Conservation (phyloP, 2,113 vertebrate genomes). For the Eurypyga helias region DNA sequence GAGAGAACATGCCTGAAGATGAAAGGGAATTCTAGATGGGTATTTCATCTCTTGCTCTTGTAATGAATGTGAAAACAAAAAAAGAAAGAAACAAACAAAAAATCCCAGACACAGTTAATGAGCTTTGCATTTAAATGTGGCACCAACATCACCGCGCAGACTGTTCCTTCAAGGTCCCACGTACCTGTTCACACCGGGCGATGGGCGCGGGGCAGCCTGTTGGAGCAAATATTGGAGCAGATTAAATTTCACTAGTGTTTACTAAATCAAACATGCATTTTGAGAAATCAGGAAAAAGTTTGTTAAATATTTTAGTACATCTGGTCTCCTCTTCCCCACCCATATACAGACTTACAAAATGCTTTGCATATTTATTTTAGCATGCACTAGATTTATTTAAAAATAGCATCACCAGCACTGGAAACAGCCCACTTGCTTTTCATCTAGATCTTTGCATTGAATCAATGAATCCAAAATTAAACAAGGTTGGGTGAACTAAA, state of each 20-base stretch:
- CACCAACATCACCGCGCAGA: not conserved
- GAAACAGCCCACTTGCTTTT: slow-evolving; percentile 65
- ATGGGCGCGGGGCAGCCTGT: not conserved
- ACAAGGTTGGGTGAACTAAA: slow-evolving; percentile 54
- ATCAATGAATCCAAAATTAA: slow-evolving; percentile 73
- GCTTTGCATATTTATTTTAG: slow-evolving; percentile 70
- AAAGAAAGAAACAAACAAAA: not conserved
- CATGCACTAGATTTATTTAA: slow-evolving; percentile 61
- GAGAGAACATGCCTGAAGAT: not conserved
- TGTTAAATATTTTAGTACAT: slow-evolving; percentile 74
- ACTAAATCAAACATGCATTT: slow-evolving; percentile 40
- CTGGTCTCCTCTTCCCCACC: slow-evolving; percentile 33
- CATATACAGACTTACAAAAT: slow-evolving; percentile 31
- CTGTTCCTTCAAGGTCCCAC: not conserved
- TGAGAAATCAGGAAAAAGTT: slow-evolving; percentile 26
- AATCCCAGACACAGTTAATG: slow-evolving; percentile 41
- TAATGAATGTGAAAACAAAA: not conserved
- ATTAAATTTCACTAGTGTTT: not conserved
- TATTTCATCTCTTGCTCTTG: slow-evolving; percentile 29
- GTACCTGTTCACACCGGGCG: not conserved
- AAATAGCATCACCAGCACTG: slow-evolving; percentile 66
- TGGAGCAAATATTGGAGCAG: not conserved
- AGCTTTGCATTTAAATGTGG: slow-evolving; percentile 58
- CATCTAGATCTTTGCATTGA: slow-evolving; percentile 56
- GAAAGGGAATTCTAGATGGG: slow-evolving; percentile 33